Conservation (phyloP, 2,113 vertebrate genomes). For the Mustelus asterias region DNA sequence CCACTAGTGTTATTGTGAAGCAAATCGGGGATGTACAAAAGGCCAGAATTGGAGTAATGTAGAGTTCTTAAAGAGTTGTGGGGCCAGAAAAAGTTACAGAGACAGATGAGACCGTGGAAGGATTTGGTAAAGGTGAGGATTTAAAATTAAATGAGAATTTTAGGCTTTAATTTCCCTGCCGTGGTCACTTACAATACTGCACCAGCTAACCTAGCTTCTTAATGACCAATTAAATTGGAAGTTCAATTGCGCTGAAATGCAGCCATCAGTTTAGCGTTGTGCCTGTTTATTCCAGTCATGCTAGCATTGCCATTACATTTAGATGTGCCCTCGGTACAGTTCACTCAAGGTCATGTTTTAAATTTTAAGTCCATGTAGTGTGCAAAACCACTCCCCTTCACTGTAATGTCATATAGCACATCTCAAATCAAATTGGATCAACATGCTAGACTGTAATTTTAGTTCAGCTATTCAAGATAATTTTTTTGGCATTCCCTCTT, state of each 20-base stretch:
- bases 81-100: neutral
- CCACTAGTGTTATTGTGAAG: neutral
- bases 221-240: neutral
- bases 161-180: neutral
- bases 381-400: neutral
- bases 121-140: neutral
- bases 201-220: neutral
- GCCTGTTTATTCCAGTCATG: neutral
- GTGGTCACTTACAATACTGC: neutral
- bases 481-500: conserved; percentile 8
- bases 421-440: conserved; percentile 21
- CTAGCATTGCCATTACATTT: neutral
- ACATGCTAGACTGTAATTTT: conserved; percentile 24
- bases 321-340: neutral
- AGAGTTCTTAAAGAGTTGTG: neutral
- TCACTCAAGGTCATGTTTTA: neutral
- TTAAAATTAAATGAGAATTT: neutral
- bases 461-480: neutral
- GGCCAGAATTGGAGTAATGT: neutral
- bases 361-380: neutral
- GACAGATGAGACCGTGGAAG: neutral
- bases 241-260: neutral
- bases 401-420: neutral
- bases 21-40: neutral
- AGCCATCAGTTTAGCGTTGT: neutral